phyloP scores from a whole-genome alignment of 2,797 vertebrate species.

The Vespertilio murinus region DNA sequence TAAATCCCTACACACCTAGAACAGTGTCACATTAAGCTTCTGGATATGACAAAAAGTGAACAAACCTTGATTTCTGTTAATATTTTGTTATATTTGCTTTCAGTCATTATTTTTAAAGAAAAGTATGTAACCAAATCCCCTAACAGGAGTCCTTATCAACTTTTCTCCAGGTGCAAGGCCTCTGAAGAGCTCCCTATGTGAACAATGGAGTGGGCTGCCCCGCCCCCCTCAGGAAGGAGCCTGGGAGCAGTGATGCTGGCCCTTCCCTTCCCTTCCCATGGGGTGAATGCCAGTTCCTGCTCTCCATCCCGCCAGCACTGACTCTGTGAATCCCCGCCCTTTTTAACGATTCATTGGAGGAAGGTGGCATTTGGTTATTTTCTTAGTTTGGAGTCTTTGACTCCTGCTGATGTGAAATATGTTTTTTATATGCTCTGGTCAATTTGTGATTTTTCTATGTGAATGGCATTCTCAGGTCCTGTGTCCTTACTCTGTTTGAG shows the following conservation, averaged over 20 bases:
- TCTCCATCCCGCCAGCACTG: no score
- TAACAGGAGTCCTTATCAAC: background rate
- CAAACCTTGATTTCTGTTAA: no score
- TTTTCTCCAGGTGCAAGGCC: background rate
- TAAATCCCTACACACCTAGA: background rate
- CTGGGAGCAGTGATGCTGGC: background rate
- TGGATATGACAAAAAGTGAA: no score
- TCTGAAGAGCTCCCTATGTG: background rate
- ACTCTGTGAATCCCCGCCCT: background rate
- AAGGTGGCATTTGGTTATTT: background rate
- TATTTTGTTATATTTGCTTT: conserved; percentile 2
- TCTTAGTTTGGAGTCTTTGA: conserved; percentile 29
- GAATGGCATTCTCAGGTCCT: background rate
- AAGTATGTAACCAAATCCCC: background rate
- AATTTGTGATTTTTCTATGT: background rate
- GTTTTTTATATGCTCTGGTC: background rate
- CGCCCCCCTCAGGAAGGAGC: background rate
- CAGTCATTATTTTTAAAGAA: background rate
- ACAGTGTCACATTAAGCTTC: no score
- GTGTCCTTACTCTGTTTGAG: background rate
- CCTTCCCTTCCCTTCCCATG: no score
- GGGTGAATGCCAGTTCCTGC: no score
- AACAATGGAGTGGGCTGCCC: no score
- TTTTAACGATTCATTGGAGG: background rate
- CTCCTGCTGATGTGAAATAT: background rate